A percentile compares a stretch with the other conserved stretches of the same genome.
Evolutionary conservation across 2,888 invertebrate species (phyloP).

Genomic region (Euplexia lucipara): DNA sequence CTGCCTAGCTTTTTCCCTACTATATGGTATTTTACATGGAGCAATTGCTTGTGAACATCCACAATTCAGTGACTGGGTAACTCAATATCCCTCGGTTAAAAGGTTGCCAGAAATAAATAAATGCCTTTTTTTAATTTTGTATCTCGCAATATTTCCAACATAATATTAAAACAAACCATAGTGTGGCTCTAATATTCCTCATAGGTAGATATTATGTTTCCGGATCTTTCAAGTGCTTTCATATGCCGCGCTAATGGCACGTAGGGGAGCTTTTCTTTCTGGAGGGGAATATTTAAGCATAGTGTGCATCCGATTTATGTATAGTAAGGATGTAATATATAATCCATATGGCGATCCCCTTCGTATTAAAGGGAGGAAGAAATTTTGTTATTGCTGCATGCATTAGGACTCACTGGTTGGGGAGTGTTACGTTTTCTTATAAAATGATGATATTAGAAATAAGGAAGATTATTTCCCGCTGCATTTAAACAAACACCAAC

Average conservation of each 20-base stretch:
- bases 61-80: too few species aligned
- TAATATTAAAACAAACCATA: too few species aligned
- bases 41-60: too few species aligned
- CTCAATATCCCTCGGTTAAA: too few species aligned
- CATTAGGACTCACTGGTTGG: conserved; percentile 32
- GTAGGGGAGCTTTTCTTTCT: conserved; percentile 42
- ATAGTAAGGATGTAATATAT: conserved; percentile 33
- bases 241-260: conserved; percentile 39
- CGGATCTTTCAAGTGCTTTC: conserved; percentile 39
- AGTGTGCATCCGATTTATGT: conserved; percentile 41
- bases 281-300: conserved; percentile 40
- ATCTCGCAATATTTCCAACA: too few species aligned
- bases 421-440: neutral
- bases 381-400: conserved; percentile 36
- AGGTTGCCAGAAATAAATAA: too few species aligned
- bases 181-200: too few species aligned
- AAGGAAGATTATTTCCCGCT: too few species aligned
- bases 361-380: conserved; percentile 17
- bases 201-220: conserved; percentile 29
- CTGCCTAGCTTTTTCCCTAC: too few species aligned
- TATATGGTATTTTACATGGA: too few species aligned
- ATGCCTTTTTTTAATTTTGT: too few species aligned
- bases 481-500: too few species aligned
- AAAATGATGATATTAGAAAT: neutral
- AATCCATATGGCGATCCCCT: conserved; percentile 22